Base-by-base conservation (phyloP, 2,888 invertebrate genomes). In the Drosophila imparisetae region DNA sequence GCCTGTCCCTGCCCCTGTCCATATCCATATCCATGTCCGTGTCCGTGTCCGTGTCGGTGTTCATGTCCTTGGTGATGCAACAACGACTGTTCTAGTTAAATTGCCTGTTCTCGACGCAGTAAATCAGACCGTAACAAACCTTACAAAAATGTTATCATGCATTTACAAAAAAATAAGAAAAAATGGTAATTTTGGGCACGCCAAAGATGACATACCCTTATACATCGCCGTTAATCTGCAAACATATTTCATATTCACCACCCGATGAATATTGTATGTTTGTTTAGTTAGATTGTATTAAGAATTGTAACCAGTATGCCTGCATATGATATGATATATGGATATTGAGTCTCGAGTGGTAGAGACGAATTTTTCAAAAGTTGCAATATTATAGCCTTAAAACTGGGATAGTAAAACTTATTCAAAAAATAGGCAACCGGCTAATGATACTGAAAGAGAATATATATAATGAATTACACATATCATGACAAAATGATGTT, bases 71-170 rank as follows among this genome's bases (percentile, higher is more conserved):
- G 88, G 68, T 68, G 72, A 55, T 66, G 71, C 84, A 69, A 63
- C 81, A 61, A 65, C 65, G 58, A 62, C 72, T 64, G 75, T 65
- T 70, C 60, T 77, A 83, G 87, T 86, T 86, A 86, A 83, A 83
- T 83, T 86, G 83, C 82, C 85, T 79, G 87, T 83, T 84, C 81
- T 80, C 78, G 69, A 48, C 62, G 62, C 48, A 88, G 70, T 88
- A 88, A 84, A 84, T 88, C 85, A 82, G 79, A 73, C 61, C 72
- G 68, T 66, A 72, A 78, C 65, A 83, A 83, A 78, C 69, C 49
- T 53, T 61, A 48, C 49, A 75, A 59, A 63, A 63, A 49, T 36
- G 4, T 67, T 68, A 50, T 72, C 67, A 34, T 36, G 42, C 48
- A 52, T 21, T 21, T 7, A 13, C 21, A 52, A 65, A 63, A 59